Evolutionary conservation across 2,888 invertebrate species (phyloP).

Genomic region (Caenorhabditis sp.): DNA sequence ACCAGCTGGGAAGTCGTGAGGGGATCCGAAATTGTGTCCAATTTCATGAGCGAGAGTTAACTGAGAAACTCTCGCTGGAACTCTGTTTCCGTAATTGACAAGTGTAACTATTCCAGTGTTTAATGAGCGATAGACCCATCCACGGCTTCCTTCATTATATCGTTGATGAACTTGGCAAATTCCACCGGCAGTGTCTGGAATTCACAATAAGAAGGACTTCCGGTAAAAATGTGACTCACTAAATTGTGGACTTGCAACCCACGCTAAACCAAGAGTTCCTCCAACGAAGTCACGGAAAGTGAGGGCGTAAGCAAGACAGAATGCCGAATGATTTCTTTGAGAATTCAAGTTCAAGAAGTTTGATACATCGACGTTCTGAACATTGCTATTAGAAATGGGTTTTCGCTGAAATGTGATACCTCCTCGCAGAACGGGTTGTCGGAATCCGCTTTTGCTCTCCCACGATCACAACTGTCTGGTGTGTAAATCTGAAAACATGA

Average conservation of each 20-base stretch:
- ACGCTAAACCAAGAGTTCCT: slow-evolving; percentile 97
- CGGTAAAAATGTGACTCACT: slow-evolving; percentile 67
- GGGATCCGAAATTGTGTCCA: slow-evolving; percentile 99
- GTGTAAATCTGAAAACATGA: slow-evolving; percentile 90
- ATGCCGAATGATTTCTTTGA: slow-evolving; percentile 96
- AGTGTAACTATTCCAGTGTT: slow-evolving; percentile 99
- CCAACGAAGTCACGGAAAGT: slow-evolving; percentile 97
- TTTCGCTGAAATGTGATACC: slow-evolving; percentile 3
- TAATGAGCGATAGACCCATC: slow-evolving; percentile 94
- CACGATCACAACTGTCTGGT: slow-evolving; percentile 88
- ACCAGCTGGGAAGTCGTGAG: slow-evolving; percentile 84
- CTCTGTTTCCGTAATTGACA: slow-evolving; percentile 95
- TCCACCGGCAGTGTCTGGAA: slow-evolving; percentile 94
- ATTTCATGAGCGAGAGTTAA: slow-evolving; percentile 98
- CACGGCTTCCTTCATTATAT: slow-evolving; percentile 93
- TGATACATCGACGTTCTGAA: slow-evolving; percentile 98
- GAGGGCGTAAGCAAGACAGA: slow-evolving; percentile 99
- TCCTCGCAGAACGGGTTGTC: slow-evolving; percentile 85
- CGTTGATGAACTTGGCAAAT: slow-evolving; percentile 97
- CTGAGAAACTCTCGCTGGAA: slow-evolving; percentile 97
- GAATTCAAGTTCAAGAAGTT: slow-evolving; percentile 99
- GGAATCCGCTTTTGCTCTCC: slow-evolving; percentile 72
- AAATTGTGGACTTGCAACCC: slow-evolving; percentile 96
- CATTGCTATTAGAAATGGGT: slow-evolving; percentile 87
- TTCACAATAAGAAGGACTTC: background rate